These are phyloP conservation scores for Eufriesea mexicana DNA, from an alignment of 1,140 invertebrate species.

Conservation along the genomic window DNA sequence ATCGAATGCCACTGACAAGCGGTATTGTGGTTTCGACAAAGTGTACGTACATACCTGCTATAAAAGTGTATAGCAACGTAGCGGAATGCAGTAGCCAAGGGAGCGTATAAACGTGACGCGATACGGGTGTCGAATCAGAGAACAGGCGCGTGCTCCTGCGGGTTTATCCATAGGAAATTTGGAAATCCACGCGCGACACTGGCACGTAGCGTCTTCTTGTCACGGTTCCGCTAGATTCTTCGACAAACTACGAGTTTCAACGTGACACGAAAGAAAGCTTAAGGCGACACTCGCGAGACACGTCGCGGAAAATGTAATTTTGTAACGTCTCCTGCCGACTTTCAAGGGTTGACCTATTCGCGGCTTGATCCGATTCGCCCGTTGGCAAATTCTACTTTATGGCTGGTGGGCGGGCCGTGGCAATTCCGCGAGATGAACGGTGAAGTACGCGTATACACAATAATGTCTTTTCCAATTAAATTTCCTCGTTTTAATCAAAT, in stretches of 20 bases:
- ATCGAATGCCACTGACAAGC: neutral
- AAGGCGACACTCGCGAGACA: no score
- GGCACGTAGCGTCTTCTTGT: neutral
- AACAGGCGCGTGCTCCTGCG: neutral
- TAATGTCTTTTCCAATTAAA: neutral
- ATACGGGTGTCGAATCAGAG: neutral
- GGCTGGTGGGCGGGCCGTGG: no score
- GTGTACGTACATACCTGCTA: neutral
- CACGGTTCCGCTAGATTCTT: neutral
- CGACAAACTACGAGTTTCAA: neutral
- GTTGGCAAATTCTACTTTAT: neutral
- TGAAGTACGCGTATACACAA: neutral
- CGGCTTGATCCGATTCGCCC: neutral
- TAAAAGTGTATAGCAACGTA: no score
- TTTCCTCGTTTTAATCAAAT: slow-evolving; percentile 4
- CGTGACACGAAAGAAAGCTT: neutral
- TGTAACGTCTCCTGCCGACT: neutral
- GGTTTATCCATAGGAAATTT: neutral
- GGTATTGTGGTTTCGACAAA: neutral
- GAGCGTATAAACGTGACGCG: neutral
- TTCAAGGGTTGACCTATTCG: neutral
- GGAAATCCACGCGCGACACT: neutral
- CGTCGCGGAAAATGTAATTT: neutral
- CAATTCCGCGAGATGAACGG: neutral
- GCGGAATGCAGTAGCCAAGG: neutral